Evolutionary conservation across 2,113 vertebrate species (phyloP), one percentile per base, ranked within the genome.

Genomic region (Petromus typicus): DNA sequence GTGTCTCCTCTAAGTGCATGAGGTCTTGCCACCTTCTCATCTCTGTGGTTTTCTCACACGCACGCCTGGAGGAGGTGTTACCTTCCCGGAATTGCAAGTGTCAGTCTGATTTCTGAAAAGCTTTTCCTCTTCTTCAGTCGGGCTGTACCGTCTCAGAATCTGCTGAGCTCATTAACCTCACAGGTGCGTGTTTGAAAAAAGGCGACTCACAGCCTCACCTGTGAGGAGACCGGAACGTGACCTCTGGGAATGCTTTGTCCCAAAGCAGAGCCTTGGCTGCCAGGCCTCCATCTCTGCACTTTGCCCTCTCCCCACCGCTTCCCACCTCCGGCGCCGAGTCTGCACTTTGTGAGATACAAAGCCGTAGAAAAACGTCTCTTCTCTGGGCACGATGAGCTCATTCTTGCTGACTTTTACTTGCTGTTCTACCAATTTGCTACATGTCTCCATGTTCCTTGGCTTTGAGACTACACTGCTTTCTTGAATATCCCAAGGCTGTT

Each of bases 221-320:
- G 27, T 18, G 32, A 73, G n/a, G 83, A 45, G 16, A 48, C 8
- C 57, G 71, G 37, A 48, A 78, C 76, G 59, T 83, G 79, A 23
- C 32, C 5, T 56, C 54, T 67, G 51, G 20, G n/a, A 40, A 57
- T 4, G 22, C 8, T 37, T 76, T 76, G 43, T 76, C 37, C 86
- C 30, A 23, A 54, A 84, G 64, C 2, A 61, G 34, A 18, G 34
- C 45, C 32, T 54, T 86, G 75, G 37, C n/a, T 75, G 67, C 34
- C 3, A 17, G n/a, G 67, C n/a, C 2, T 5, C 45, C 40, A 56
- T 27, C 71, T 22, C 34, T 67, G 64, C 32, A 17, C 51, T 51
- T 22, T n/a, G 17, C 1, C 10, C 30, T 1, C 0, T 25, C 10
- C n/a, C 13, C 40, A 3, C 32, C 30, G 27, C 4, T 0, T 12